Percentiles rank a stretch among this genome's conserved stretches.
Evolutionary conservation across 2,888 invertebrate species (phyloP).

Genomic region (Eristalinus aeneus): DNA sequence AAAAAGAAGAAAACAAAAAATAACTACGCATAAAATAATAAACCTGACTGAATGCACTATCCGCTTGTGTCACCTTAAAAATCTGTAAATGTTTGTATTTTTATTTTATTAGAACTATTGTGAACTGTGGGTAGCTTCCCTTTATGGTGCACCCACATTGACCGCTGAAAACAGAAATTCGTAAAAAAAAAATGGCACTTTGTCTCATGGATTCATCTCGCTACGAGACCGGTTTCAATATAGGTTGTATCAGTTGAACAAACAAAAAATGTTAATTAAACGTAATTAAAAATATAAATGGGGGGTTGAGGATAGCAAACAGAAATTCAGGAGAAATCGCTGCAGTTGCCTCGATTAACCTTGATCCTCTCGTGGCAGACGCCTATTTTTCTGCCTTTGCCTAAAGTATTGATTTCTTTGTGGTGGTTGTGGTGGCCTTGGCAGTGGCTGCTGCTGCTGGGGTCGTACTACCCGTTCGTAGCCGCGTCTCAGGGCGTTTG

Average conservation of each 20-base stretch:
- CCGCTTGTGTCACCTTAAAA: not conserved
- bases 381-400: constrained; percentile 15
- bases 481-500: constrained; percentile 73
- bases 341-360: constrained; percentile 16
- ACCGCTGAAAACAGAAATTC: not conserved
- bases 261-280: constrained; percentile 32
- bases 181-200: constrained; percentile 23
- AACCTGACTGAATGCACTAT: not conserved
- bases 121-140: not conserved
- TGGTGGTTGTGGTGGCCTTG: constrained; percentile 57
- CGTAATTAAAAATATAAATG: constrained; percentile 43
- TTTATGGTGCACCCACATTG: not conserved
- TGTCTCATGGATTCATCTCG: not conserved
- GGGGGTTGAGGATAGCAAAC: constrained; percentile 12
- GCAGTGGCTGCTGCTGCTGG: constrained; percentile 27
- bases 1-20: constrained; percentile 20
- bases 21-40: constrained; percentile 29
- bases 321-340: constrained; percentile 7
- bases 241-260: constrained; percentile 16
- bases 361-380: constrained; percentile 44
- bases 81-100: constrained; percentile 6
- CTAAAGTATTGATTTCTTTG: constrained; percentile 18
- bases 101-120: not conserved
- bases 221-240: not conserved
- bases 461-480: constrained; percentile 68